Percentiles rank a stretch among this genome's conserved stretches.
phyloP scores from a whole-genome alignment of 1,140 invertebrate genomes.

The Hyposmocoma kahamanoa region DNA sequence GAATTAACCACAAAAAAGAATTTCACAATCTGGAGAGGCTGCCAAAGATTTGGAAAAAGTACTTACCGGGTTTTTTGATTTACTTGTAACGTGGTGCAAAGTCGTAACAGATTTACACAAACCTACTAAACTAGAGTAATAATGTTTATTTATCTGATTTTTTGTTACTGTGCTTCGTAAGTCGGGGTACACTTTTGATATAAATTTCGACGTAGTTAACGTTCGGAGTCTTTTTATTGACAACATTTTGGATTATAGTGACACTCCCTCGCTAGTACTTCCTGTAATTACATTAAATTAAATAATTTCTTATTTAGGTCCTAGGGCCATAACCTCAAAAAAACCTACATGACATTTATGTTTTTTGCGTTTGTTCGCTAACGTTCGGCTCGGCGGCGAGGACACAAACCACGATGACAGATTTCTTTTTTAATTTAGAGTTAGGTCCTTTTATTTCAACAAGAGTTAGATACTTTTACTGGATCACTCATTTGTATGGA shows the following conservation, averaged over 20 bases:
- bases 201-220: slow-evolving; percentile 42
- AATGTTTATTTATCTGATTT: slow-evolving; percentile 35
- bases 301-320: too few relatives aligned
- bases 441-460: too few relatives aligned
- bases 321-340: too few relatives aligned
- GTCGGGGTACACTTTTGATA: slow-evolving; percentile 36
- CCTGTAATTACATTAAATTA: too few relatives aligned
- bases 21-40: slow-evolving; percentile 3
- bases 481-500: too few relatives aligned
- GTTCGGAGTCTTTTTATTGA: slow-evolving; percentile 48
- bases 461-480: too few relatives aligned
- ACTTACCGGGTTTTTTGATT: slow-evolving; percentile 52
- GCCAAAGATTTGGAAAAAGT: slow-evolving; percentile 8
- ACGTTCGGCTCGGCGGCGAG: too few relatives aligned
- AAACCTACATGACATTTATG: too few relatives aligned
- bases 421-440: too few relatives aligned
- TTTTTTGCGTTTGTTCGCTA: too few relatives aligned
- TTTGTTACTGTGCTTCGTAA: slow-evolving; percentile 22
- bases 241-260: slow-evolving; percentile 35
- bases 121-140: slow-evolving; percentile 29
- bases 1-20: slow-evolving; percentile 18
- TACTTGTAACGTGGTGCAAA: slow-evolving; percentile 41
- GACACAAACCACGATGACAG: too few relatives aligned
- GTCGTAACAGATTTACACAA: slow-evolving; percentile 46
- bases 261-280: too few relatives aligned